Evolutionary conservation across 2,888 invertebrate species (phyloP).

Genomic region (Drosophila helvetica): DNA sequence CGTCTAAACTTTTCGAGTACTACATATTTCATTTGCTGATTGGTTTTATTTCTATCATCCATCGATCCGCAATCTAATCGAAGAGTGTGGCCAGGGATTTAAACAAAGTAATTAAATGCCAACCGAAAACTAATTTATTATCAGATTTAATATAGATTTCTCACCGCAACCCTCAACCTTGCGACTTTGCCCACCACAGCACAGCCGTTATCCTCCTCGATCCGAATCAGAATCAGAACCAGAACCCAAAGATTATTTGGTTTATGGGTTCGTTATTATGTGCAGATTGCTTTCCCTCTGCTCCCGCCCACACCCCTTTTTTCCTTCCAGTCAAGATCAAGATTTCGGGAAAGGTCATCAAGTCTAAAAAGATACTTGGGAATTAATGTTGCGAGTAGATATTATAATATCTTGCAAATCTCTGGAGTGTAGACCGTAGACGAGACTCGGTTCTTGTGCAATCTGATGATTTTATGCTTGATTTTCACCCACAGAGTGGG

Average conservation of each 20-base stretch:
- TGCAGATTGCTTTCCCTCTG: neutral
- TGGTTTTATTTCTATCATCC: conserved; percentile 3
- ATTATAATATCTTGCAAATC: too few relatives aligned
- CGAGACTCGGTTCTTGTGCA: too few relatives aligned
- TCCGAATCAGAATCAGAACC: neutral
- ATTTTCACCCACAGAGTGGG: too few relatives aligned
- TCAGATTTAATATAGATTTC: conserved; percentile 13
- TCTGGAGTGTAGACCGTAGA: too few relatives aligned
- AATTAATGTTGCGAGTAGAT: neutral
- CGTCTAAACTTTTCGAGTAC: conserved; percentile 3
- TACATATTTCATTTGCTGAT: neutral
- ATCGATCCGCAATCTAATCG: conserved; percentile 35
- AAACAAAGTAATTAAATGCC: conserved; percentile 15
- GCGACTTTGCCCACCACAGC: neutral
- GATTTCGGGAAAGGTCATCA: neutral
- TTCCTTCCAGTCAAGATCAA: neutral
- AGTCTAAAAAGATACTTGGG: neutral
- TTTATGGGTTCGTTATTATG: conserved; percentile 7
- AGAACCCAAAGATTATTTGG: neutral
- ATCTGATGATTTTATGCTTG: too few relatives aligned
- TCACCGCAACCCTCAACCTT: neutral
- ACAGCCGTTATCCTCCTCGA: neutral
- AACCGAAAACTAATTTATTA: conserved; percentile 28
- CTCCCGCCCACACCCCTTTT: neutral
- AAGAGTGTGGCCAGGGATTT: neutral